phyloP scores from a whole-genome alignment of 2,888 invertebrate species.

The Tipula vernalis region DNA sequence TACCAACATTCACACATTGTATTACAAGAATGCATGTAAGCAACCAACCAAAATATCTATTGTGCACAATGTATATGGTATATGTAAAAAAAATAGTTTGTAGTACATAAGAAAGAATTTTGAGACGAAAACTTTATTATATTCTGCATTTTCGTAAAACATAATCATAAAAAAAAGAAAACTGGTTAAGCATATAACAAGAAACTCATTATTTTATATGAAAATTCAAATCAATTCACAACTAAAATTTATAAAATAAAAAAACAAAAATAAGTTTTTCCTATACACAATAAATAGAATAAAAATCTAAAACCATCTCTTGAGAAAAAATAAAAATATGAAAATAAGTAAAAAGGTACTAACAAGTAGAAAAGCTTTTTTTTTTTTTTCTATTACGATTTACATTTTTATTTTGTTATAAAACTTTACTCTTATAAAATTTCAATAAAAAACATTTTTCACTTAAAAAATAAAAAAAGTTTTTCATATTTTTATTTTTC shows the following conservation, averaged over 20 bases:
- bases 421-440: not conserved
- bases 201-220: not conserved
- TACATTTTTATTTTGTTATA: constrained; percentile 4
- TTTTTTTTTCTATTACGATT: not conserved
- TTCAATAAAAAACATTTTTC: constrained; percentile 1
- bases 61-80: not conserved
- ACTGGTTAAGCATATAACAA: not conserved
- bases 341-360: not conserved
- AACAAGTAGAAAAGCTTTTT: not conserved
- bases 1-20: not conserved
- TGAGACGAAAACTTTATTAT: not conserved
- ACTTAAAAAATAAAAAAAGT: not conserved
- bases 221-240: not conserved
- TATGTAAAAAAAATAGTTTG: not conserved
- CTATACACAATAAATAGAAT: not conserved
- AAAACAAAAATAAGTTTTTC: not conserved
- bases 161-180: not conserved
- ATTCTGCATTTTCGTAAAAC: not conserved
- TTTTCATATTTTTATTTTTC: not conserved
- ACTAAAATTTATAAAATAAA: not conserved
- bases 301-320: not conserved
- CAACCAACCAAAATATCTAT: not conserved
- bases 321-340: not conserved
- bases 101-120: not conserved
- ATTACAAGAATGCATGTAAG: not conserved